phyloP scores from a whole-genome alignment of 2,888 invertebrate species.

The Elegia similella region DNA sequence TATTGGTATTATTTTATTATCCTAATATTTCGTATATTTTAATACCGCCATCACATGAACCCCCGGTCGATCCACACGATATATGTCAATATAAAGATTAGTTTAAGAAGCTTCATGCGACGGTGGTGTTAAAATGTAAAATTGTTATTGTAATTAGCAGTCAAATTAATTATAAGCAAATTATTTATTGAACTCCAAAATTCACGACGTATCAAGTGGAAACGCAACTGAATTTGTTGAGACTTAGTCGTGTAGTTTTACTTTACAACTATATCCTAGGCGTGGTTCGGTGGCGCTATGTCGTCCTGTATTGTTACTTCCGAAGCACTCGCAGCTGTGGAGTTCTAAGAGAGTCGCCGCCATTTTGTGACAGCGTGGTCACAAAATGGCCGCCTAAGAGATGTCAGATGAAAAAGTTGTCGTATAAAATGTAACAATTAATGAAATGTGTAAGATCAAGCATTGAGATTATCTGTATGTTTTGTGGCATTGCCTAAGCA shows the following conservation, averaged over 20 bases:
- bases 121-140: background rate
- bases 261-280: background rate
- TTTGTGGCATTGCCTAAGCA: no score
- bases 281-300: constrained; percentile 1
- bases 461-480: no score
- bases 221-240: constrained; percentile 12
- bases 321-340: background rate
- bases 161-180: constrained; percentile 13
- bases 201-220: constrained; percentile 14
- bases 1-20: constrained; percentile 4
- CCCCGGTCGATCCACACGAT: background rate
- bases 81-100: background rate
- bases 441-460: no score
- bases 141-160: constrained; percentile 11
- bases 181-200: constrained; percentile 12
- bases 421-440: no score
- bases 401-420: background rate
- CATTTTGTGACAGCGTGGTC: background rate
- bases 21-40: background rate
- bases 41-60: background rate
- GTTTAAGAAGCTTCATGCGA: background rate
- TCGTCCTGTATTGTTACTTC: constrained; percentile 3
- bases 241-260: background rate
- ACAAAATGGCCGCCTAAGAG: constrained; percentile 1
- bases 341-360: constrained; percentile 8